phyloP scores from a whole-genome alignment of 2,888 invertebrate species.

The Malthinus seriepunctatus region DNA sequence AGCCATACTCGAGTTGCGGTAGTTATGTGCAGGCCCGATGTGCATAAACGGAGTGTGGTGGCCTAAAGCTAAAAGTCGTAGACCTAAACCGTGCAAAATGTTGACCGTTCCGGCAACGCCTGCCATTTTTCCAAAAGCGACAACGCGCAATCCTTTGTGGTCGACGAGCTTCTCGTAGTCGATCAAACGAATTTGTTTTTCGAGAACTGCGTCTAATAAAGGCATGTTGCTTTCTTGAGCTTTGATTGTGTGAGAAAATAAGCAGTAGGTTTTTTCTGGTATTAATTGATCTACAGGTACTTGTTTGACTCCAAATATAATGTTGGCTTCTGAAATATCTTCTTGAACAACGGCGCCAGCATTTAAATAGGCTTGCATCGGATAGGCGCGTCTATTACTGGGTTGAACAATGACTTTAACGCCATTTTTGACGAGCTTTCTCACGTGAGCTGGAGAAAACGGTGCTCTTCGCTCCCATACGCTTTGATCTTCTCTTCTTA shows the following conservation, averaged over 20 bases:
- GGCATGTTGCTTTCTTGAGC: conserved; percentile 99
- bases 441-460: conserved; percentile 89
- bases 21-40: conserved; percentile 98
- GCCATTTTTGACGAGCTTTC: conserved; percentile 82
- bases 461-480: conserved; percentile 97
- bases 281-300: conserved; percentile 90
- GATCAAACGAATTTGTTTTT: conserved; percentile 93
- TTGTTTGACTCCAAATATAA: conserved; percentile 98
- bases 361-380: conserved; percentile 92
- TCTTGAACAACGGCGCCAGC: conserved; percentile 94
- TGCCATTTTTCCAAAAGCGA: conserved; percentile 99
- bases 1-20: conserved; percentile 97
- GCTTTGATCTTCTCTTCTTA: conserved; percentile 89
- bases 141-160: conserved; percentile 83
- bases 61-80: conserved; percentile 90
- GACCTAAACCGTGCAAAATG: conserved; percentile 94
- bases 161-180: conserved; percentile 98
- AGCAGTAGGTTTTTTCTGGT: conserved; percentile 96
- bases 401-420: conserved; percentile 97
- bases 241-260: conserved; percentile 99
- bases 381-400: conserved; percentile 95
- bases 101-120: conserved; percentile 99
- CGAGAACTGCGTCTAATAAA: conserved; percentile 90
- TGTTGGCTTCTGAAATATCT: conserved; percentile 93
- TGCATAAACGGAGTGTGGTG: conserved; percentile 99